Evolutionary conservation across 2,888 invertebrate species (phyloP).

Genomic region (Dolichopus griseipennis): DNA sequence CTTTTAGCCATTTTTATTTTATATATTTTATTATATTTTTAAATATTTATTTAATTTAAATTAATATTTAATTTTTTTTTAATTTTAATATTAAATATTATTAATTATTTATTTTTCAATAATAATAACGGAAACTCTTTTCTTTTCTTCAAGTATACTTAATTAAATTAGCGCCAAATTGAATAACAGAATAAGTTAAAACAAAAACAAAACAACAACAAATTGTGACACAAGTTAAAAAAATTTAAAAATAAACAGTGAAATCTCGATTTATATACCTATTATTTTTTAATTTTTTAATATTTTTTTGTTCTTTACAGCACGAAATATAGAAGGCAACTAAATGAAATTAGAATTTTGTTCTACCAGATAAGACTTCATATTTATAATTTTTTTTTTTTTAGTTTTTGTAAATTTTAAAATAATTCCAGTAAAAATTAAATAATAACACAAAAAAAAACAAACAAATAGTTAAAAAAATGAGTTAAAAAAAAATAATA

Average conservation of each 20-base stretch:
- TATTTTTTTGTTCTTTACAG: not conserved
- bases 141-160: too few relatives aligned
- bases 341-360: not conserved
- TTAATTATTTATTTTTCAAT: too few relatives aligned
- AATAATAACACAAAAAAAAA: not conserved
- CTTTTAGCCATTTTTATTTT: conserved; percentile 29
- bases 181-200: not conserved
- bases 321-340: not conserved
- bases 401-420: not conserved
- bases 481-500: not conserved
- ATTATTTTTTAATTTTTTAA: not conserved
- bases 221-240: too few relatives aligned
- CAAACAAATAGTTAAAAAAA: not conserved
- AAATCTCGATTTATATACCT: too few relatives aligned
- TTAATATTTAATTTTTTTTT: too few relatives aligned
- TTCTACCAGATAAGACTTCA: not conserved
- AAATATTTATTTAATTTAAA: not conserved
- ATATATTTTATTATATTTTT: conserved; percentile 7
- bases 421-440: not conserved
- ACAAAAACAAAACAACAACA: too few relatives aligned
- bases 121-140: not conserved
- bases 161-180: not conserved
- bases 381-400: not conserved
- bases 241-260: too few relatives aligned
- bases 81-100: too few relatives aligned